Evolutionary conservation across 2,113 vertebrate genomes (phyloP).

Genomic region (Lynx canadensis): DNA sequence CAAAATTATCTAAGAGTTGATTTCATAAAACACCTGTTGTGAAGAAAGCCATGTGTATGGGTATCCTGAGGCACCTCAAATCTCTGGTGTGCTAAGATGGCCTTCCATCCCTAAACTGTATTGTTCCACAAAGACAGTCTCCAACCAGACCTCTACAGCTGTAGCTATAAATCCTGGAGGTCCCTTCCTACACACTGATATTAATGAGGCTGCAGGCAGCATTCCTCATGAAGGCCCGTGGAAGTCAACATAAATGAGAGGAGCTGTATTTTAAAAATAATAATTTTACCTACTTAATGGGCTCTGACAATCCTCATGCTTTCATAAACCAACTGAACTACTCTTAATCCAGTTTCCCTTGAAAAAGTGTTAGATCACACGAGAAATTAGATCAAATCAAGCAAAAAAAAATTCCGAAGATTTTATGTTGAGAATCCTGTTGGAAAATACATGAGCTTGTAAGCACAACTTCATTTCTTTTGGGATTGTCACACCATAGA

Average conservation of each 20-base stretch:
- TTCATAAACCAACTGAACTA: conserved; percentile 1
- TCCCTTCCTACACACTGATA: neutral
- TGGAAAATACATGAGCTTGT: neutral
- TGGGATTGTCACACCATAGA: neutral
- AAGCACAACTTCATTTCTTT: neutral
- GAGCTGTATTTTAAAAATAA: neutral
- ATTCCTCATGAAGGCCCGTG: neutral
- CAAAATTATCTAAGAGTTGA: neutral
- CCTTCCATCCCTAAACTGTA: neutral
- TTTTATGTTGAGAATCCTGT: neutral
- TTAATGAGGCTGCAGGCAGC: neutral
- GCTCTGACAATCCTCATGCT: neutral
- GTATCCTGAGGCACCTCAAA: neutral
- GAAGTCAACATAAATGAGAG: conserved; percentile 12
- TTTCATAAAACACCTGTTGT: neutral
- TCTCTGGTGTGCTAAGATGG: fast-evolving
- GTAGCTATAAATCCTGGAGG: neutral
- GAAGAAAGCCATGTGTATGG: neutral
- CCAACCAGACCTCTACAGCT: neutral
- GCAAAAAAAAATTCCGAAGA: neutral
- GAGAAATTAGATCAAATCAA: neutral
- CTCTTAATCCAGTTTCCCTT: neutral
- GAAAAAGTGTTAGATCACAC: neutral
- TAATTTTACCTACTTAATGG: neutral
- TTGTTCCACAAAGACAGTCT: neutral